Evolutionary conservation across 2,113 vertebrate genomes (phyloP), one percentile per base, ranked within the genome.

Genomic region (Benthochromis sp.): DNA sequence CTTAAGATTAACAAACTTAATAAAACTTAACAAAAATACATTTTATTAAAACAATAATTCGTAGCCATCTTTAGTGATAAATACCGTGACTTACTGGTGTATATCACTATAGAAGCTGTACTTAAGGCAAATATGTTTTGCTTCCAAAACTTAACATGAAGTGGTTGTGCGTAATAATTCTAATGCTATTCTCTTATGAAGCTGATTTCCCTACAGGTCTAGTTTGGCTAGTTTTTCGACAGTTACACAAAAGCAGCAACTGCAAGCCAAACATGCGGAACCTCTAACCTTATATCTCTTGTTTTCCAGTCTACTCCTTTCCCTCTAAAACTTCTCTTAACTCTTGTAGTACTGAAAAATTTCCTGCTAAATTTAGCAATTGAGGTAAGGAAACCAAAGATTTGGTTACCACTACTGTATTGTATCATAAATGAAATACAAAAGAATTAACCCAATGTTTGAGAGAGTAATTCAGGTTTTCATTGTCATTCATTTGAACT

Each of bases 401-500:
- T 27, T 76, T 50, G 4, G 45, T 50, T 78, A 34, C 2, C 0
- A 0, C 2, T 52, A 31, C 4, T 50, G 9, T 52, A 31, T 3
- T 4, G 17, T 78, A n/a, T 50, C 9, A 78, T 27, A 47, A 29
- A 19, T 66, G 0, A 17, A 14, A 45, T 73, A 27, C 38, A 43
- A 73, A 27, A 29, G 0, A 47, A 47, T 47, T 27, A 76, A 47
- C 40, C 13, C 6, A 47, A 47, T 76, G 14, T 76, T 76, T 76
- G 16, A 7, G 8, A 47, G 24, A 76, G 16, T 17, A 73, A n/a
- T 69, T 40, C 4, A 73, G 43, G 1, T 47, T 47, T 66, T 38
- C 17, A 76, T 19, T 47, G 9, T 29, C 19, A 50, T 78, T 50
- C 6, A 19, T 16, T 78, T 31, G 24, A 63, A 63, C 29, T 63